These are phyloP conservation scores for Poeciliopsis infans DNA, from an alignment of 2,797 vertebrate genomes.

Conservation along the genomic window DNA sequence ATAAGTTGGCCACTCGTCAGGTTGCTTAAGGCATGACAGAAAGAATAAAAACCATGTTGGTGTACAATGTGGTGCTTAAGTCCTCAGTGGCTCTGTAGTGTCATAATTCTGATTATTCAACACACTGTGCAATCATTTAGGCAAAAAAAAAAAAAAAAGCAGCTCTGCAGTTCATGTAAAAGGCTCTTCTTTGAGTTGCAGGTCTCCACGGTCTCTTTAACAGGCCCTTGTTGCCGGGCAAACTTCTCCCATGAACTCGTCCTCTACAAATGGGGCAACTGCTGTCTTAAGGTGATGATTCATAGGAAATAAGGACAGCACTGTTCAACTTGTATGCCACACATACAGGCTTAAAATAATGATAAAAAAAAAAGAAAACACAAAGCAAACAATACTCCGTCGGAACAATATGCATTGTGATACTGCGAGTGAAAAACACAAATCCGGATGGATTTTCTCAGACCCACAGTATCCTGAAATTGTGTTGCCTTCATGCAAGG, in stretches of 20 bases:
- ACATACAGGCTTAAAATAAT: conserved; percentile 43
- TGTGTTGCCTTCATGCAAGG: conserved; percentile 63
- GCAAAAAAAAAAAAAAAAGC: conserved; percentile 26
- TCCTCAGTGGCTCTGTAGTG: conserved; percentile 59
- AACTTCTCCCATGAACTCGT: conserved; percentile 18
- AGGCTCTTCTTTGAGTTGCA: conserved; percentile 24
- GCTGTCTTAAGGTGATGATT: conserved; percentile 31
- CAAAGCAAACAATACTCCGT: conserved; percentile 40
- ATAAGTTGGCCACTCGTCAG: conserved; percentile 41
- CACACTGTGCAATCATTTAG: conserved; percentile 55
- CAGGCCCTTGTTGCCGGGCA: conserved; percentile 23
- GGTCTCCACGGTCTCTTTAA: conserved; percentile 27
- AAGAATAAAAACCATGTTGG: conserved; percentile 60
- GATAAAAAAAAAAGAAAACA: conserved; percentile 30
- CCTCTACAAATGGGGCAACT: conserved; percentile 14
- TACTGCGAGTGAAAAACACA: conserved; percentile 24
- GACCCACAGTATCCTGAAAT: conserved; percentile 42
- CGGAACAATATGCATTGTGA: conserved; percentile 47
- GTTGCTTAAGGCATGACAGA: conserved; percentile 73
- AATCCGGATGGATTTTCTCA: conserved; percentile 47
- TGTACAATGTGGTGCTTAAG: conserved; percentile 49
- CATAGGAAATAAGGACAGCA: conserved; percentile 39
- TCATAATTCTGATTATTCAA: conserved; percentile 56
- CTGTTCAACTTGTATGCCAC: conserved; percentile 43
- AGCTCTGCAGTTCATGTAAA: conserved; percentile 49